phyloP scores from a whole-genome alignment of 1,140 invertebrate species.

The Cherax quadricarinatus region DNA sequence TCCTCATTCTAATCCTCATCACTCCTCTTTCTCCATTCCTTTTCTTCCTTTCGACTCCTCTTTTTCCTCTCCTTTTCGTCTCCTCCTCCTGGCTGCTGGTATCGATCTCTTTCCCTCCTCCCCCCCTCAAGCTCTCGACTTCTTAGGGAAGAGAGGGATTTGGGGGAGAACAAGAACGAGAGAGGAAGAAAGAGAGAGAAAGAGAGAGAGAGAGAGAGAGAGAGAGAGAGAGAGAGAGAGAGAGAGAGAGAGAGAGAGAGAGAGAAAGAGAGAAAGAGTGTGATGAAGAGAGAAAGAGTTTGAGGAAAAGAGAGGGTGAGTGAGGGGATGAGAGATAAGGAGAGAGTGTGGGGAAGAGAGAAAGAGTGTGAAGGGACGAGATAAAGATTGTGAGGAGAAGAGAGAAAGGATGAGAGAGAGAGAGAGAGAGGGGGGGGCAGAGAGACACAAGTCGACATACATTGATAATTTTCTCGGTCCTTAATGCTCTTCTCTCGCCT shows the following conservation, averaged over 20 bases:
- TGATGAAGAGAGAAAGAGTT: neutral
- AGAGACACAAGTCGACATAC: too few relatives aligned
- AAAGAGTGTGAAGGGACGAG: neutral
- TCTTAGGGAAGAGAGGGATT: slow-evolving; percentile 5
- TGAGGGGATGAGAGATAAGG: neutral
- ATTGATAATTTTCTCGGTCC: too few relatives aligned
- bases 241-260: too few relatives aligned
- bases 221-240: neutral
- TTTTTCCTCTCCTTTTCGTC: neutral
- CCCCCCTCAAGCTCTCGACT: neutral
- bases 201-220: neutral
- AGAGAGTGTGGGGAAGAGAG: neutral
- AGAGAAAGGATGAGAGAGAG: too few relatives aligned
- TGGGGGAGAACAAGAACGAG: neutral
- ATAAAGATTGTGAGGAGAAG: neutral
- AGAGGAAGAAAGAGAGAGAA: neutral
- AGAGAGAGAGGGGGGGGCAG: too few relatives aligned
- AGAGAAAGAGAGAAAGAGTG: too few relatives aligned
- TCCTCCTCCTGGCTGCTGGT: neutral
- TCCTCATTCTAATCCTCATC: neutral
- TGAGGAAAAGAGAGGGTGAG: neutral
- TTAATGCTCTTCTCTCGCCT: too few relatives aligned
- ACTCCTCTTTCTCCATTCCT: neutral
- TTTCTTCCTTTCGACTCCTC: neutral
- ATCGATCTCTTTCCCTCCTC: neutral